Base-by-base conservation (phyloP, 2,888 invertebrate species). In the Sicus ferrugineus region DNA sequence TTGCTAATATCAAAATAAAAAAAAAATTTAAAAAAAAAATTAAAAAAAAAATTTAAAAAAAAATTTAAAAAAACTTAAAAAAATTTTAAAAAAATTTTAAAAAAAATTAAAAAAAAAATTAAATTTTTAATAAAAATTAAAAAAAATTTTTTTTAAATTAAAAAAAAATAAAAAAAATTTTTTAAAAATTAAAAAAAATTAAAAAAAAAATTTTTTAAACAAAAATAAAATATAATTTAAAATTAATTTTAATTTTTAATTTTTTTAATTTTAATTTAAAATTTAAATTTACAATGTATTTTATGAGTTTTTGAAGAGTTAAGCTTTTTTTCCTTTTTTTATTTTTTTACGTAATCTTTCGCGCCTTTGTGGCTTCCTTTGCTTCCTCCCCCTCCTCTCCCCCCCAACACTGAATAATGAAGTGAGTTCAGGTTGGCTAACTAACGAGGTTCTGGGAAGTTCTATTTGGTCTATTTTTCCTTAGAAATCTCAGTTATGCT, bases 301-400 rank as follows among this genome's bases (percentile, higher is more conserved):
- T 56, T 70, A 19, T 16, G 38, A 42, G 16, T 61, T 46, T 34
- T 34, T 34, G 5, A 34, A 9, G 5, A 9, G 5, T 34, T 34
- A 9, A 34, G 5, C 38, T 64, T 28, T 54, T 68, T 58, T 67
- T 74, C 68, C 68, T 73, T 77, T 72, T 76, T 69, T 77, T 38
- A 42, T 75, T 73, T 71, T 11, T 34, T 34, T 34, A 9, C 7
- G 38, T 11, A 9, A 11, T 46, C 3, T 46, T 46, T 9, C 4
- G 3, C 3, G n/a, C n/a, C 3, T 11, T 46, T 46, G 38, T 9
- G 38, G 38, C 38, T 6, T 34, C 38, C 5, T 11, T 6, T 11
- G 38, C 38, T 11, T 34, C 38, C 5, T 34, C 11, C 11, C 11
- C 38, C 5, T 9, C 38, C 5, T 11, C 11, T 34, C 11, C 38